Evolutionary conservation across 1,140 invertebrate genomes (phyloP).

Genomic region (Atta colombica): DNA sequence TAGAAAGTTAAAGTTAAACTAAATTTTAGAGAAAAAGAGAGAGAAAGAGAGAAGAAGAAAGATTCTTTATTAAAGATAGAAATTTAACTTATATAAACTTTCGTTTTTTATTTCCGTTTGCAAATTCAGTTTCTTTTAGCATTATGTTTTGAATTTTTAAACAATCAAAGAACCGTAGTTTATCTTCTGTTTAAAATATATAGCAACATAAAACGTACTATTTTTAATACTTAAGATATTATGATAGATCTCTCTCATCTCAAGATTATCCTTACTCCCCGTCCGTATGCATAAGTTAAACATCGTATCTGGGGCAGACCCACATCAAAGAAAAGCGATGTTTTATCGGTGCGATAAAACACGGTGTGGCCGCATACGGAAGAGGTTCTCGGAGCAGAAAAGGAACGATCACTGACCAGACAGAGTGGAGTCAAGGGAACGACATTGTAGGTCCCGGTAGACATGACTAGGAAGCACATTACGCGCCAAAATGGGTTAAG

Average conservation of each 20-base stretch:
- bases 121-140: not conserved
- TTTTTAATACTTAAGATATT: slow-evolving; percentile 36
- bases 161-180: not conserved
- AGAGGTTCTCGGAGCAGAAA: slow-evolving; percentile 34
- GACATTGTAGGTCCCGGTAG: slow-evolving; percentile 26
- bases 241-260: slow-evolving; percentile 38
- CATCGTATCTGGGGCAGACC: slow-evolving; percentile 30
- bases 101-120: not conserved
- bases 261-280: not conserved
- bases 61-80: not conserved
- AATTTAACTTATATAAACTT: not conserved
- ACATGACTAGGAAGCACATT: slow-evolving; percentile 52
- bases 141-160: not conserved
- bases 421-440: slow-evolving; percentile 38
- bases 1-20: not conserved
- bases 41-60: no score
- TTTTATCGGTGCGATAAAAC: slow-evolving; percentile 64
- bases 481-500: slow-evolving; percentile 69
- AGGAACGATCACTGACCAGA: slow-evolving; percentile 64
- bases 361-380: slow-evolving; percentile 30
- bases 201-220: slow-evolving; percentile 1
- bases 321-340: not conserved
- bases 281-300: slow-evolving; percentile 34
- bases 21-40: not conserved
- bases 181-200: not conserved